Evolutionary conservation across 2,888 invertebrate species (phyloP), one percentile per base, ranked within the genome.

Genomic region (Protophormia terraenovae): DNA sequence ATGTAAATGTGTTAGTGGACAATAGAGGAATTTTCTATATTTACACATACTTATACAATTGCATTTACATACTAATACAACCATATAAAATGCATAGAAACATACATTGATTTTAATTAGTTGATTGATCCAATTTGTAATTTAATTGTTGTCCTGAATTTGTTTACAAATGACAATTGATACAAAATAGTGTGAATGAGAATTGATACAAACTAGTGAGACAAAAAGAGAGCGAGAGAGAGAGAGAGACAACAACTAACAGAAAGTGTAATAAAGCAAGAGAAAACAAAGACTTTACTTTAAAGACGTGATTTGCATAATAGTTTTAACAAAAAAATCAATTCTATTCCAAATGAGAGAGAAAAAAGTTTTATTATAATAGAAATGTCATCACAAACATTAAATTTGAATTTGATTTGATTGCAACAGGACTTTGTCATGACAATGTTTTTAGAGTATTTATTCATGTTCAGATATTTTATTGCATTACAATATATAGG

Each of bases 111-210:
- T 85, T 82, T 82, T 82, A 85, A 82, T 85, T 82, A 78, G 85
- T 82, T 82, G 69, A 85, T 85, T 82, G 78, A 82, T 71, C 75
- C 82, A 85, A 85, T 82, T 85, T 78, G 78, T 79, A 45, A 82
- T 75, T 82, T 84, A 84, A 81, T 80, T 85, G 80, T 67, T 72
- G 62, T 81, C 67, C 73, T 82, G 62, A 73, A 45, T 75, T 73
- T 78, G 73, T 82, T 69, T 78, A 47, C 78, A 71, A 12, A 62
- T 82, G 75, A 73, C 75, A 78, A 75, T 79, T 82, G 82, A 75
- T 75, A 85, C 75, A 66, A 75, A 73, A 73, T 82, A 75, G 73
- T 82, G 73, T 75, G 60, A 82, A 75, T 60, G 72, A 27, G 45
- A 60, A 32, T 38, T 58, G 38, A 62, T 71, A n/a, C n/a, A n/a